These are phyloP conservation scores for Seriola dumerili DNA, from an alignment of 2,113 vertebrate genomes.

Conservation along the genomic window DNA sequence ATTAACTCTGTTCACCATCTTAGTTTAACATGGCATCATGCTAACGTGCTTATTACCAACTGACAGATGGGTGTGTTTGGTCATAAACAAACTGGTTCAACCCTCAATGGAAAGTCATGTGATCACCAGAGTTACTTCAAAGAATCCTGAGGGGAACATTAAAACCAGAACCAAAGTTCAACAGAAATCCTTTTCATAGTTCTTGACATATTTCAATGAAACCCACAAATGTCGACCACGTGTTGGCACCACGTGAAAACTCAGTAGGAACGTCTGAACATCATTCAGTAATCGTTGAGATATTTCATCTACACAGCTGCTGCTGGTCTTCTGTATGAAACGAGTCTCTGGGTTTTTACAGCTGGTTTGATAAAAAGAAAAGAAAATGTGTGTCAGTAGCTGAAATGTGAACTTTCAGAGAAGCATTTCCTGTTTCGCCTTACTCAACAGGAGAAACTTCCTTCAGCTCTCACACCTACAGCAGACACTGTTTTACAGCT, in stretches of 20 bases:
- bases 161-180: neutral
- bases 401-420: slow-evolving; percentile 59
- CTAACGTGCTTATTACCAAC: too few species aligned
- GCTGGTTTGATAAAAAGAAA: neutral
- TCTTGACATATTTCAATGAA: neutral
- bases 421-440: slow-evolving; percentile 76
- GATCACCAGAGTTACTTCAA: too few species aligned
- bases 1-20: neutral
- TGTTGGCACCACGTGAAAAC: neutral
- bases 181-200: too few species aligned
- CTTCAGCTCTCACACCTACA: slow-evolving; percentile 8
- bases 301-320: too few species aligned
- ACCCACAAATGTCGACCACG: neutral
- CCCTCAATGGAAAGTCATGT: too few species aligned
- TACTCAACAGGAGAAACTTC: slow-evolving; percentile 35
- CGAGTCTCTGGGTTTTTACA: slow-evolving; percentile 13
- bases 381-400: neutral
- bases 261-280: neutral
- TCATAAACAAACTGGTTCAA: too few species aligned
- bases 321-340: neutral
- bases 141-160: too few species aligned
- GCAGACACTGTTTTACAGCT: slow-evolving; percentile 39
- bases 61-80: too few species aligned
- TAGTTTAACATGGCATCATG: neutral
- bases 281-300: too few species aligned